phyloP scores from a whole-genome alignment of 2,797 vertebrate genomes.

The Galago senegalensis region DNA sequence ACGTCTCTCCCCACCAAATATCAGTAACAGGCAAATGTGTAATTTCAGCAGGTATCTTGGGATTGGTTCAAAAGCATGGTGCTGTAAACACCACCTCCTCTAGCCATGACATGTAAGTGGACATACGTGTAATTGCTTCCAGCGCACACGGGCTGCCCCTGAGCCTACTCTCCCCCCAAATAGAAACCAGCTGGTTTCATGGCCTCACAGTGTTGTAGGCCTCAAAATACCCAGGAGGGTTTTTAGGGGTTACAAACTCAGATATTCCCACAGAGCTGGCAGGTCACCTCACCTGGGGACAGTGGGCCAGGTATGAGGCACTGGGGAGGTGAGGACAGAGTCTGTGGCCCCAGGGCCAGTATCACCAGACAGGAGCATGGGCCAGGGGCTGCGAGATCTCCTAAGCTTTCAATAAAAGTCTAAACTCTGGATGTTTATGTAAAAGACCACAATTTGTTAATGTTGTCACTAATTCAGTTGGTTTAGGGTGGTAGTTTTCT shows the following conservation, averaged over 20 bases:
- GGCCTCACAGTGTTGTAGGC: not conserved
- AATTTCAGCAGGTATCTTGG: slow-evolving; percentile 45
- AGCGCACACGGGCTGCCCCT: not conserved
- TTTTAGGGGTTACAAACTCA: not conserved
- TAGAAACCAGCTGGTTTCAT: slow-evolving; percentile 60
- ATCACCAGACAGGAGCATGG: not conserved
- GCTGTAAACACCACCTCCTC: not conserved
- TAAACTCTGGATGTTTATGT: not conserved
- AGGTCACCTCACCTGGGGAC: not conserved
- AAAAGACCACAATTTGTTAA: not conserved
- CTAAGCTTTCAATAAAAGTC: not conserved
- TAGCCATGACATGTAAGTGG: not conserved
- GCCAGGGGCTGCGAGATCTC: not conserved
- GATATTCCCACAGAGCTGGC: not conserved
- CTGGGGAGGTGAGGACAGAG: not conserved
- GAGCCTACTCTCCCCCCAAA: not conserved
- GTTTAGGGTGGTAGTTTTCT: not conserved
- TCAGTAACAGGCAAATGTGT: not conserved
- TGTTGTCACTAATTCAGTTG: not conserved
- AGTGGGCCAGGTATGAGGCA: not conserved
- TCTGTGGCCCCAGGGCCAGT: not conserved
- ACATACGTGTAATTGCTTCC: slow-evolving; percentile 63
- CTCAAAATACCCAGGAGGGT: not conserved
- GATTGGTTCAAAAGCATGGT: slow-evolving; percentile 57
- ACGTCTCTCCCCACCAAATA: not conserved